Conservation (phyloP, 1,140 invertebrate genomes). For the Pseudomyrmex pallidus region DNA sequence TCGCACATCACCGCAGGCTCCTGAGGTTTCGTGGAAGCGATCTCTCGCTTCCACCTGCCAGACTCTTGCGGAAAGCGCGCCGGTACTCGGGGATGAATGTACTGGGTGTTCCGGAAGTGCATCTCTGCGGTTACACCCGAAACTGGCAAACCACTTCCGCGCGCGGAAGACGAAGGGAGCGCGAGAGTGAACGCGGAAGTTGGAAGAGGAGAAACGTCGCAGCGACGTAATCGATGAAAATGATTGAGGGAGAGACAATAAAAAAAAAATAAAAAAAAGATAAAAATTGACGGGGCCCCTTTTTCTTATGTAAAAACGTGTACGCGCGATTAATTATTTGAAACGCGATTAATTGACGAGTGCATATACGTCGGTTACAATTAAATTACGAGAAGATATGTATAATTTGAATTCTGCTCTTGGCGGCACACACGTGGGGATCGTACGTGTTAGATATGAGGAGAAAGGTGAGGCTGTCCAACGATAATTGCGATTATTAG, state of each 20-base stretch:
- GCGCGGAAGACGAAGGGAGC: slow-evolving; percentile 10
- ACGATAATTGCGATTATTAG: slow-evolving; percentile 33
- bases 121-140: slow-evolving; percentile 59
- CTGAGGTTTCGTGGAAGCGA: slow-evolving; percentile 80
- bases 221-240: neutral
- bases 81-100: slow-evolving; percentile 28
- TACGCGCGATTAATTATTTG: slow-evolving; percentile 41
- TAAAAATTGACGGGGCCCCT: neutral
- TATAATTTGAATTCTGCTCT: too few relatives aligned
- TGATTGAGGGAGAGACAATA: neutral
- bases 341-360: slow-evolving; percentile 38
- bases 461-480: neutral
- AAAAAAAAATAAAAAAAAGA: neutral
- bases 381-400: slow-evolving; percentile 16
- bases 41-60: slow-evolving; percentile 80
- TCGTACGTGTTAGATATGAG: too few relatives aligned
- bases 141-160: slow-evolving; percentile 46
- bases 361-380: slow-evolving; percentile 23
- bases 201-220: too few relatives aligned
- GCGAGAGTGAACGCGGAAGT: neutral
- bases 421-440: too few relatives aligned
- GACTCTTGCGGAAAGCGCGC: slow-evolving; percentile 62
- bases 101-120: slow-evolving; percentile 77
- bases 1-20: slow-evolving; percentile 78
- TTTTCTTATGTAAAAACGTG: neutral